Evolutionary conservation across 2,888 invertebrate genomes (phyloP), one percentile per base, ranked within the genome.

Genomic region (Embidobia sp.): DNA sequence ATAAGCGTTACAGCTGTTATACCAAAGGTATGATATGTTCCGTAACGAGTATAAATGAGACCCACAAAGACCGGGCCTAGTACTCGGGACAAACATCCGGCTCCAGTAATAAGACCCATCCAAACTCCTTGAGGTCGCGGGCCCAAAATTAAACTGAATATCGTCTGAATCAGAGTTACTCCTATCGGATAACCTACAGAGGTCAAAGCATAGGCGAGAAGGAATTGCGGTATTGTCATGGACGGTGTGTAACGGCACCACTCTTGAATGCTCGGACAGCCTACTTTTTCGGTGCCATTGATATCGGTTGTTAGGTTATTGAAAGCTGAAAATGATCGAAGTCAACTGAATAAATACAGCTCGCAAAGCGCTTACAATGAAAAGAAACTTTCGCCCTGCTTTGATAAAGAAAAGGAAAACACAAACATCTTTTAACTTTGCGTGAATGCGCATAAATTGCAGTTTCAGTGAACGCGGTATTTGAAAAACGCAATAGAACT

Each of bases 31-130:
- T 94, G 94, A 85, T 93, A 93, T 0, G 95, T 95, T 0, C 96
- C 96, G 79, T 91, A 91, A 11, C 94, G 91, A 59, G 95, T 94
- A 90, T 97, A 97, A 84, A 96, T 93, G 64, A 92, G 91, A 16
- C 95, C 92, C 77, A 96, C 95, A 90, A 95, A 95, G 53, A 96
- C 92, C 0, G 96, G 96, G 5, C 96, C 96, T 90, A 96, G 90
- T 29, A 96, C 95, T 79, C 96, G 92, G 1, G 96, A 95, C 63
- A 94, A 90, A 88, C 96, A 96, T 0, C 96, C 96, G 1, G 95
- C 94, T 40, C 95, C 95, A 1, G 96, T 96, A 92, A 96, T 93
- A 80, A 95, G 89, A 61, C 96, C 96, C 95, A 95, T 95, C 96
- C 96, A 96, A 48, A 96, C 93, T 61, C 96, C 95, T 92, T 95